Percentiles rank a stretch among this genome's conserved stretches.
Conservation (phyloP, 2,113 vertebrate species). For the Ranitomeya imitator region DNA sequence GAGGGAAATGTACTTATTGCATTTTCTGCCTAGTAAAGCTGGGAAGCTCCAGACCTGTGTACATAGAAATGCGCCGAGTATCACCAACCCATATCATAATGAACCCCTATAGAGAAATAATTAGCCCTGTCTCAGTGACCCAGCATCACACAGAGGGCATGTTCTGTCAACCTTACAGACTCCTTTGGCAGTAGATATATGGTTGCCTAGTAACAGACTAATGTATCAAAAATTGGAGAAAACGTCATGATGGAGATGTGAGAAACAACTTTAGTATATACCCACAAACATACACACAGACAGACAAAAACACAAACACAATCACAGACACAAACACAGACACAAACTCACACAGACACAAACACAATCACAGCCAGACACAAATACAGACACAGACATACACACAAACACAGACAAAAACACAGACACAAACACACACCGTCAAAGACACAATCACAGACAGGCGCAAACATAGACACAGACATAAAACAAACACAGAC, state of each 20-base stretch:
- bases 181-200: background rate
- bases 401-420: too few species aligned
- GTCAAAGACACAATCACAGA: too few species aligned
- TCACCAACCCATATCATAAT: background rate
- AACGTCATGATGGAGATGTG: background rate
- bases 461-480: too few species aligned
- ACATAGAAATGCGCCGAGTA: background rate
- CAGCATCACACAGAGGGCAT: background rate
- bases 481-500: too few species aligned
- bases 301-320: too few species aligned
- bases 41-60: background rate
- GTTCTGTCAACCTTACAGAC: background rate
- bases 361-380: too few species aligned
- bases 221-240: background rate
- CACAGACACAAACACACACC: too few species aligned
- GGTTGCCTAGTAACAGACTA: slow-evolving; percentile 6
- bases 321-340: too few species aligned
- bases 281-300: too few species aligned
- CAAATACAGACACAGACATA: too few species aligned
- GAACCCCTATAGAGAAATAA: slow-evolving; percentile 24
- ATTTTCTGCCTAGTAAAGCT: background rate
- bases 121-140: slow-evolving; percentile 14
- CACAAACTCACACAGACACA: too few species aligned
- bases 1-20: background rate
- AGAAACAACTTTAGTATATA: background rate